Conservation (phyloP, 2,113 vertebrate species). For the Piaya cayana region DNA sequence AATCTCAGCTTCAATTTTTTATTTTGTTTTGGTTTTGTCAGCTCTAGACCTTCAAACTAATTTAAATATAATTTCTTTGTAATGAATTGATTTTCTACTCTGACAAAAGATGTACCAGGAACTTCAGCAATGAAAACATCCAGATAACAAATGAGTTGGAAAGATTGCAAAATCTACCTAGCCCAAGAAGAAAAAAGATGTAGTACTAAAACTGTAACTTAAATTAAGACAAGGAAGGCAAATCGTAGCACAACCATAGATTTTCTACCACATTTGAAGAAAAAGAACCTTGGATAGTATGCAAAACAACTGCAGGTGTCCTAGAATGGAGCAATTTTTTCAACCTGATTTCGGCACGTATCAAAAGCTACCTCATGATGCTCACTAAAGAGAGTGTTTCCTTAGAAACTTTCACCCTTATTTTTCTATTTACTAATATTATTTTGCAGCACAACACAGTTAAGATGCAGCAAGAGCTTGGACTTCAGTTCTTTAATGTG, state of each 20-base stretch:
- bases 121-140: not conserved
- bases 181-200: not conserved
- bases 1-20: not conserved
- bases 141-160: not conserved
- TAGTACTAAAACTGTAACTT: not conserved
- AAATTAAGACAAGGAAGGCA: not conserved
- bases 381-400: not conserved
- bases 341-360: not conserved
- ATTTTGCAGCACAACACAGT: not conserved
- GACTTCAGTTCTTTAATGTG: not conserved
- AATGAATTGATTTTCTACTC: not conserved
- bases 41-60: slow-evolving; percentile 17
- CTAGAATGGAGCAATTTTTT: not conserved
- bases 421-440: not conserved
- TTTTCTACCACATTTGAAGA: not conserved
- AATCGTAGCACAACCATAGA: not conserved
- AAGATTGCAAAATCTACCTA: slow-evolving; percentile 1
- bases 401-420: not conserved
- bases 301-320: not conserved
- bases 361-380: not conserved
- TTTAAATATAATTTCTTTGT: not conserved
- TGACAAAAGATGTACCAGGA: not conserved
- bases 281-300: not conserved
- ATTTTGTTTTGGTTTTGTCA: not conserved
- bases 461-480: not conserved